These are phyloP conservation scores for Pterocles gutturalis DNA, from an alignment of 2,113 vertebrate species.

Conservation along the genomic window DNA sequence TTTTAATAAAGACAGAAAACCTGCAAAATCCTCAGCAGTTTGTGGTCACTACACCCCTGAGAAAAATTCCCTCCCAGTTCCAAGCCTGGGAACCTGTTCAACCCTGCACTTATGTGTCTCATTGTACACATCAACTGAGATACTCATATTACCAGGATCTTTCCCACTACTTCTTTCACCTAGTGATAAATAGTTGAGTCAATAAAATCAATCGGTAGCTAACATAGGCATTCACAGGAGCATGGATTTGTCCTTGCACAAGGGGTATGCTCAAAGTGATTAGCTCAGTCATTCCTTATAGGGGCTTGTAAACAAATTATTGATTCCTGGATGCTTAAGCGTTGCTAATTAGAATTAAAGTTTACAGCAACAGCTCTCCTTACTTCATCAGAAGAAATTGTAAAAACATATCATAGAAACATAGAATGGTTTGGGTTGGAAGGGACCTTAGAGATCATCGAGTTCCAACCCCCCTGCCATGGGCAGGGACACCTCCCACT, in stretches of 20 bases:
- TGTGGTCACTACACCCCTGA: not conserved
- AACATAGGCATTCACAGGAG: not conserved
- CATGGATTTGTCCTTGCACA: not conserved
- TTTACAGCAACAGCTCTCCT: not conserved
- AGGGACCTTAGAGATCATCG: no score
- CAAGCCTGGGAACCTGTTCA: not conserved
- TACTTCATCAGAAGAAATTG: not conserved
- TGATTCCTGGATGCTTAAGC: not conserved
- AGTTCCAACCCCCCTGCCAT: no score
- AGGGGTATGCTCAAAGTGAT: not conserved
- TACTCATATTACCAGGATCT: not conserved
- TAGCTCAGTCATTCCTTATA: not conserved
- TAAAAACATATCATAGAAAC: not conserved
- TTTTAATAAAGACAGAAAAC: not conserved
- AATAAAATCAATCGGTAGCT: not conserved
- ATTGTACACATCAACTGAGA: not conserved
- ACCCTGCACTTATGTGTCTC: not conserved
- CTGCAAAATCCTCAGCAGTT: not conserved
- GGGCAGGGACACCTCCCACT: no score
- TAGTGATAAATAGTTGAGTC: not conserved
- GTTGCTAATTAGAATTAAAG: not conserved
- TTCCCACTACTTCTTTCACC: not conserved
- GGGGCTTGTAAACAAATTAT: not conserved
- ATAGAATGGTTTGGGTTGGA: no score
- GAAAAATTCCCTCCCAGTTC: not conserved